phyloP scores from a whole-genome alignment of 2,113 vertebrate species.

The Columba janthina region DNA sequence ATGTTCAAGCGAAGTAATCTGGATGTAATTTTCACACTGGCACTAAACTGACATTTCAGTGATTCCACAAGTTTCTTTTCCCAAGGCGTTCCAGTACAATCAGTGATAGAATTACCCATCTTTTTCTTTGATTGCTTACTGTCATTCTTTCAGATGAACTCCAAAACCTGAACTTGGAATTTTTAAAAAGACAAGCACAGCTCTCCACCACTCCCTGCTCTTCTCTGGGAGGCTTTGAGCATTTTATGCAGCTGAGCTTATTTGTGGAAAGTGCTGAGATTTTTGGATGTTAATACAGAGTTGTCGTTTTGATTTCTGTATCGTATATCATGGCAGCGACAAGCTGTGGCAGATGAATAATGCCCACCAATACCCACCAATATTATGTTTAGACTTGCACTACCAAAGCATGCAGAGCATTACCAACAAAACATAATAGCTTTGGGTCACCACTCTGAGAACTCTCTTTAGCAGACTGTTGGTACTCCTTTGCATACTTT shows the following conservation, averaged over 20 bases:
- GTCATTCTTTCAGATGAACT: constrained; percentile 50
- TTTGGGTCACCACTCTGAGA: background rate
- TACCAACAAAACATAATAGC: background rate
- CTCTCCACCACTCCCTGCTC: background rate
- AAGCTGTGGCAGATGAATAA: background rate
- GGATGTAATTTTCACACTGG: constrained; percentile 50
- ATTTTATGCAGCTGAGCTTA: background rate
- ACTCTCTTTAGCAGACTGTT: background rate
- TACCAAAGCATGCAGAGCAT: background rate
- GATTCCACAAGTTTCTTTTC: constrained; percentile 58
- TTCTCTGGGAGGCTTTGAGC: background rate
- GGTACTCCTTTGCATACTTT: background rate
- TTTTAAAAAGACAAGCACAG: background rate
- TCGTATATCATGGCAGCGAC: background rate
- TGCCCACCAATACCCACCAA: background rate
- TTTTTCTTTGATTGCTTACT: constrained; percentile 43
- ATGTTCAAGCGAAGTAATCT: constrained; percentile 18
- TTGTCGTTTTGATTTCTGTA: background rate
- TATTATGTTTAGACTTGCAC: background rate
- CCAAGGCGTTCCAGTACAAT: constrained; percentile 61
- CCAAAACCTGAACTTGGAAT: background rate
- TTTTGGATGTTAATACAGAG: background rate
- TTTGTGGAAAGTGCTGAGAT: background rate
- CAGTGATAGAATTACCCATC: constrained; percentile 48
- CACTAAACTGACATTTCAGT: constrained; percentile 55